A percentile compares a stretch with the other conserved stretches of the same genome.
Conservation (phyloP, 1,140 invertebrate genomes). For the Drosophila truncata region DNA sequence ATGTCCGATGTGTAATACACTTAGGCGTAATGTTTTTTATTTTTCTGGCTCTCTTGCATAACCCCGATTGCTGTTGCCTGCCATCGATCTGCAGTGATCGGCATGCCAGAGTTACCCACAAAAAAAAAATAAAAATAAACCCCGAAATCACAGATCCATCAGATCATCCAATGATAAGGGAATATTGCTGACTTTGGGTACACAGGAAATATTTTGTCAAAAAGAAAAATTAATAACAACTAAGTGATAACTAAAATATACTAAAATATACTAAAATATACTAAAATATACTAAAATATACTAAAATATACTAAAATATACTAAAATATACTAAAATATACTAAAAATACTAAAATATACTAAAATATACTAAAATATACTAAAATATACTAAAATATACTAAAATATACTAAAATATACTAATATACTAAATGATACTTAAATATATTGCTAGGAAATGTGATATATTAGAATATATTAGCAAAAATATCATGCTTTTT, state of each 20-base stretch:
- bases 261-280: no score
- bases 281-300: no score
- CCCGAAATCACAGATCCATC: slow-evolving; percentile 3
- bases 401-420: no score
- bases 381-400: no score
- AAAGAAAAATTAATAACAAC: neutral
- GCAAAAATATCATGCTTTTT: neutral
- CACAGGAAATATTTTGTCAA: neutral
- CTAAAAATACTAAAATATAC: no score
- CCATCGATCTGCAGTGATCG: slow-evolving; percentile 27
- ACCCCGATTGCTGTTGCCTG: slow-evolving; percentile 1
- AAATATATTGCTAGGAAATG: no score
- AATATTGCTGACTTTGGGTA: neutral
- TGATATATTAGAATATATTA: no score
- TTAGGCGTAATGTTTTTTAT: slow-evolving; percentile 37
- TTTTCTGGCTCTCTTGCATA: slow-evolving; percentile 29
- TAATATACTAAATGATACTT: no score
- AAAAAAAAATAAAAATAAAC: neutral
- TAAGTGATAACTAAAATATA: no score
- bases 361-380: no score
- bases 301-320: no score
- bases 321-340: no score
- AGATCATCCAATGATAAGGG: slow-evolving; percentile 3
- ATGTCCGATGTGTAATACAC: slow-evolving; percentile 37
- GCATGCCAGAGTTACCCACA: slow-evolving; percentile 3